These are phyloP conservation scores for Oxygymnocypris stewartii DNA, from an alignment of 2,113 vertebrate species.

Conservation along the genomic window DNA sequence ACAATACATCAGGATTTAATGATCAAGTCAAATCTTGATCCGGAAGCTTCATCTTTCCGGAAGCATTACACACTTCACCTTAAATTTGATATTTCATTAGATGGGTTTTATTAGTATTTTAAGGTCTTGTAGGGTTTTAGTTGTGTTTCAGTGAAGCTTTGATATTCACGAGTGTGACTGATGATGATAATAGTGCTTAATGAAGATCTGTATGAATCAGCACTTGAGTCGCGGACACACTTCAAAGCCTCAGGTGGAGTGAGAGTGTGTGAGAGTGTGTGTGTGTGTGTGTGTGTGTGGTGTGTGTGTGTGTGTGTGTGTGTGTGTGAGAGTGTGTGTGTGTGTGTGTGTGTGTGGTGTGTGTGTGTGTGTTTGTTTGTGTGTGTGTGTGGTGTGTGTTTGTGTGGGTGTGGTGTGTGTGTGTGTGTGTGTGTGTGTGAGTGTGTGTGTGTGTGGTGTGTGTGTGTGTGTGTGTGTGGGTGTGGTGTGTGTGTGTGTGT, in stretches of 20 bases:
- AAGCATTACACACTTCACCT: neutral
- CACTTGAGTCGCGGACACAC: neutral
- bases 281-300: too few relatives aligned
- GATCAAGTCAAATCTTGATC: neutral
- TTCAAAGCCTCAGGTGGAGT: neutral
- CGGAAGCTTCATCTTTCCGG: neutral
- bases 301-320: too few relatives aligned
- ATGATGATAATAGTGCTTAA: slow-evolving; percentile 28
- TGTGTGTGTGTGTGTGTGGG: too few relatives aligned
- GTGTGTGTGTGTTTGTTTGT: too few relatives aligned
- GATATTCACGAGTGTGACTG: slow-evolving; percentile 8
- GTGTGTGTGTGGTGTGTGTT: too few relatives aligned
- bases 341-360: too few relatives aligned
- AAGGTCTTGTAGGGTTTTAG: neutral
- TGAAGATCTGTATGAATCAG: slow-evolving; percentile 13
- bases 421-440: too few relatives aligned
- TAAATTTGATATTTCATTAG: neutral
- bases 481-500: too few relatives aligned
- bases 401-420: too few relatives aligned
- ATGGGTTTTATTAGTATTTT: neutral
- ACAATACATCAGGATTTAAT: neutral
- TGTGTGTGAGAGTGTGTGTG: too few relatives aligned
- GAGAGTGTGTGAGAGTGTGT: neutral
- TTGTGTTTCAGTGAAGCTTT: slow-evolving; percentile 10
- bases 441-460: too few relatives aligned